Evolutionary conservation across 2,797 vertebrate species (phyloP), one percentile per base, ranked within the genome.

Genomic region (Oreochromis mossambicus): DNA sequence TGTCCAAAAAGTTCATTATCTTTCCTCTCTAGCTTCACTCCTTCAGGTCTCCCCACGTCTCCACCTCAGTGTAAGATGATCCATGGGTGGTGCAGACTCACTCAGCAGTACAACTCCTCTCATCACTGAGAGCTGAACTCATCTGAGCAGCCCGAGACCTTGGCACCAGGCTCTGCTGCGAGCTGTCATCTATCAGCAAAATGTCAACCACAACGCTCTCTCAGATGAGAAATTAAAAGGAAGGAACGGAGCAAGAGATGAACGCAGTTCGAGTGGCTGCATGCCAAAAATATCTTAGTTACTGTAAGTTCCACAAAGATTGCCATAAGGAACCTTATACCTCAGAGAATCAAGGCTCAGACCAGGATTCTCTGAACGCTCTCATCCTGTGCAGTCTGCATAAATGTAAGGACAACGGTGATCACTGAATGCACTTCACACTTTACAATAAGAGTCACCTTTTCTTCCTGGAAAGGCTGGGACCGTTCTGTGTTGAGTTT

Each of bases 171-270:
- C 79, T 78, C 89, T 34, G 58, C 87, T 19, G 29, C 9, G 83
- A 84, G 89, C 87, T 54, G 80, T 86, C 81, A 89, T 90, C 84
- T 78, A 82, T 93, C 88, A 89, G 82, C 12, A 21, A 87, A 89
- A 84, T 87, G 91, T 91, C 92, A 91, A 86, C 66, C 6, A 5
- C 86, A 85, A 13, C 80, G 52, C 84, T 80, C 87, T 87, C 88
- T 89, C 87, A 83, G 79, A 86, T 87, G 91, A 90, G 83, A 85
- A 85, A 89, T 85, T 78, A 81, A 83, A 81, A 66, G 46, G 79
- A 77, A 84, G 68, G 68, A 50, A 48, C 6, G 61, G n/a, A n/a
- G 24, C 58, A 48, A 83, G 75, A 54, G 79, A 77, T 29, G 41
- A 50, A 56, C 34, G 26, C 54, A 50, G 55, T 51, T 38, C 7